Evolutionary conservation across 1,140 invertebrate genomes (phyloP), one percentile per base, ranked within the genome.

Genomic region (Diuraphis noxia): DNA sequence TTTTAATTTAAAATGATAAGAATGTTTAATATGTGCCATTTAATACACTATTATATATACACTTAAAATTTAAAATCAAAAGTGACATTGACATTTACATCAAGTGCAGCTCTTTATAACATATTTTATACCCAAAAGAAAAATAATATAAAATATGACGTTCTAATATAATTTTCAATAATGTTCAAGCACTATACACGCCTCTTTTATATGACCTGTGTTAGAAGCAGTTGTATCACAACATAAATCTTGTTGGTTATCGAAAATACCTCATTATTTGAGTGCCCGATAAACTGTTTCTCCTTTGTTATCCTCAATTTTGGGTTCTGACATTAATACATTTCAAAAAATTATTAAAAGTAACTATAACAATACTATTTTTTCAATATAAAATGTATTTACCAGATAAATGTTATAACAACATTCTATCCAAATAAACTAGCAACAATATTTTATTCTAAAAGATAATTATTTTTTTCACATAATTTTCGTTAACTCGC

Each of bases 201-300:
- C 56, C 56, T 30, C 2, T 63, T 63, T 63, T 63, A 63, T 63
- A 63, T 63, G 56, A 63, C 25, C 30, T 63, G 56, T 63, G 56
- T 63, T 63, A 63, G 13, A 34, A 72, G n/a, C 30, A 72, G 56
- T 72, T 72, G n/a, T 72, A 72, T n/a, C 30, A 72, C 56, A 63
- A 63, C 25, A 72, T n/a, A n/a, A 72, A 72, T 72, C 56, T 72
- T 72, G n/a, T 72, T 34, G 56, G 56, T 72, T 72, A 72, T 72
- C 56, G 56, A 72, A 72, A 72, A 72, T 72, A 72, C n/a, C n/a
- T n/a, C n/a, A 72, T 34, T 72, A 72, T 72, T n/a, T 72, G 56
- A 72, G 56, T 72, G 56, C n/a, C 5, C 30, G 30, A 72, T 72
- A 72, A 72, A 72, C 56, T 19, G 30, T 13, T n/a, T 72, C 23